Evolutionary conservation across 2,888 invertebrate genomes (phyloP).

Genomic region (Polymixis lichenea): DNA sequence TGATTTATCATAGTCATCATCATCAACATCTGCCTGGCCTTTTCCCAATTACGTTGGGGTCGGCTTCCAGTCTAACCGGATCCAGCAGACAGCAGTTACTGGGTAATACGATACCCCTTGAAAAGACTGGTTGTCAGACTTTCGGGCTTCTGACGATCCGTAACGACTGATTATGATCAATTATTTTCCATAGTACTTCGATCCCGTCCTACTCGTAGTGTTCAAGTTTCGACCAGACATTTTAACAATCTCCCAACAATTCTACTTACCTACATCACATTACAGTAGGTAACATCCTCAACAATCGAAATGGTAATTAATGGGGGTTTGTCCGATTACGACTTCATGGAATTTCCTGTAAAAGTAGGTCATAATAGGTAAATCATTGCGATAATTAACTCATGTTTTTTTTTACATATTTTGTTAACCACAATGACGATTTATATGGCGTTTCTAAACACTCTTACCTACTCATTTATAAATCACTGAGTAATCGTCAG

Average conservation of each 20-base stretch:
- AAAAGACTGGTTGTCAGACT: too few species aligned
- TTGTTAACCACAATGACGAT: constrained; percentile 1
- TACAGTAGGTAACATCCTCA: not conserved
- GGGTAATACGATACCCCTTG: too few species aligned
- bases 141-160: too few species aligned
- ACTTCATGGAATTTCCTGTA: constrained; percentile 29
- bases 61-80: too few species aligned
- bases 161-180: too few species aligned
- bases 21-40: too few species aligned
- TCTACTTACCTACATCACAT: not conserved
- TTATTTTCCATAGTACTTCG: not conserved
- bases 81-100: too few species aligned
- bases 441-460: constrained; percentile 9
- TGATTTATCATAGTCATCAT: too few species aligned
- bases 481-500: constrained; percentile 27
- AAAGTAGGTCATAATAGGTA: constrained; percentile 8
- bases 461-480: constrained; percentile 8
- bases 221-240: not conserved
- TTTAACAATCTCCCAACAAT: not conserved
- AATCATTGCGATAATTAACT: not conserved
- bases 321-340: not conserved
- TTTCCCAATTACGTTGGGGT: too few species aligned
- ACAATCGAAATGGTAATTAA: not conserved
- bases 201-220: not conserved
- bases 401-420: constrained; percentile 19